Evolutionary conservation across 2,113 vertebrate genomes (phyloP), one percentile per base, ranked within the genome.

Genomic region (Limanda limanda): DNA sequence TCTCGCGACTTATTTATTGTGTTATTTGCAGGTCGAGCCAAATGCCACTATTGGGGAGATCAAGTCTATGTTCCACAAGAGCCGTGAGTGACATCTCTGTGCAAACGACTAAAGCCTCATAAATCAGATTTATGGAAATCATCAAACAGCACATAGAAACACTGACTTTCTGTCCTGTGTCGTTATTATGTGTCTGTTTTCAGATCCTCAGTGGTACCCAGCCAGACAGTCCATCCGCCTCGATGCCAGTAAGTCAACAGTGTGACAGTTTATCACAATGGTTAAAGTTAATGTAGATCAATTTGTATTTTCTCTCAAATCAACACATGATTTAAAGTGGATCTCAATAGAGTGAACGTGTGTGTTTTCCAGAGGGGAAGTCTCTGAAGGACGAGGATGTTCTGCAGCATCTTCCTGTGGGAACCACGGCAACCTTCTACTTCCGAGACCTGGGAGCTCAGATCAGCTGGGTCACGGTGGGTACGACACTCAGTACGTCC

Each of bases 381-480:
- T 97, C 96, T 10, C 90, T 98, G 76, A 97, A 97, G 85, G 97
- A 98, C 14, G 97, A 98, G 85, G 97, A 98, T 0, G 92, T 98
- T 23, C 93, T 99, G 64, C 97, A 99, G 90, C 95, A 95, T 79
- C 95, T 99, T 20, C 97, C 97, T 0, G 97, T 99, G 86, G 97
- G 97, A 86, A 99, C 97, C 84, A 99, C 97, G 0, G 97, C 97
- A 52, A 99, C 97, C 0, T 94, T 99, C 64, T 99, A 98, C 93
- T 99, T 98, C 92, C 95, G 96, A 58, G 97, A 98, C 89, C 94
- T 98, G 82, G 97, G 97, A 21, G 96, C 97, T 0, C 97, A 99
- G 93, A 97, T 98, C 92, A 98, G 97, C 95, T 98, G 97, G 97
- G 97, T 98, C 86, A 98, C 96, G 51, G 97, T 98, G 87, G 95